Base-by-base conservation (phyloP, 2,888 invertebrate species). In the Dione juno region DNA sequence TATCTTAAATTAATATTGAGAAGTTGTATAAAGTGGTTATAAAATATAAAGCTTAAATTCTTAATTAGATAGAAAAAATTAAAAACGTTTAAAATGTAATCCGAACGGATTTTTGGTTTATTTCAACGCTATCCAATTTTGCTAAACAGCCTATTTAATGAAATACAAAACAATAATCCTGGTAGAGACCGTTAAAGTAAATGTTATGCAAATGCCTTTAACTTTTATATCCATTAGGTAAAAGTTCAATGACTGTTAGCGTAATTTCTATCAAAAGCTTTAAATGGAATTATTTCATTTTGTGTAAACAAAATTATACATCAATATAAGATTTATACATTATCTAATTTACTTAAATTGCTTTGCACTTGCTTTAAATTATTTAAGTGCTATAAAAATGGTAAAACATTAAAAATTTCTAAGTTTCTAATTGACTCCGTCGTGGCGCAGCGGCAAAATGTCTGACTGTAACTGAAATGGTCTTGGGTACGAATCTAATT, bases 181-280 rank as follows among this genome's bases (percentile, higher is more conserved):
- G 54, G 66, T 67, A 71, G 69, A 71, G 69, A 70, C 72, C 66
- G 70, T 72, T 69, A 76, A 75, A 74, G 72, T 70, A 59, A 74
- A 75, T 67, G 72, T 76, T 75, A 75, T 76, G 76, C 72, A 77
- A 75, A 76, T 75, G 71, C 66, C 71, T 72, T 61, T 72, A 72
- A 75, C 41, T 71, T 76, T 77, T 73, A 74, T 73, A 52, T 43
- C 52, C 65, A 59, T 67, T 67, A 65, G 59, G 45, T 66, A 54
- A 61, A 58, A 59, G 41, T 67, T 54, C 69, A 73, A 76, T 73
- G 75, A 77, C 73, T 74, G 69, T 70, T 65, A 40, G 58, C 71
- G 64, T 71, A 72, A 72, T 65, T 71, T 70, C 63, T 50, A 57
- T 37, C 37, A 57, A 37, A 35, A 50, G 50, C 45, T 64, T 48